Evolutionary conservation across 2,797 vertebrate genomes (phyloP), one percentile per base, ranked within the genome.

Genomic region (Gymnocypris eckloni): DNA sequence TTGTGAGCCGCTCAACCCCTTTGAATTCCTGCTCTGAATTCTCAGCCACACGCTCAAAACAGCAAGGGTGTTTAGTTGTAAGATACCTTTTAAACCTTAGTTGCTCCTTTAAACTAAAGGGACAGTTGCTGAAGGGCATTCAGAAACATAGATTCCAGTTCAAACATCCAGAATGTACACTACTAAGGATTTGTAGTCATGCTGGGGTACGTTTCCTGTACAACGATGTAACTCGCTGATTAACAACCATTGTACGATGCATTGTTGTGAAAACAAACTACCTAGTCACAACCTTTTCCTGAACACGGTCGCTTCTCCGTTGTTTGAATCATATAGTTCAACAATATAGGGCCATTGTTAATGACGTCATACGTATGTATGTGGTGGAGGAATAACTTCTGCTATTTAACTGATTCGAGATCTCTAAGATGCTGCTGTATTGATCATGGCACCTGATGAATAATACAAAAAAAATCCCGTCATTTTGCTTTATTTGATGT

Each of bases 21-120:
- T 79, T 39, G n/a, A 61, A 61, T 28, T 45, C 54, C 66, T 79
- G 22, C n/a, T 79, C 56, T 43, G 39, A 18, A 79, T 43, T 64
- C 39, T 61, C 56, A 25, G 76, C 59, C 76, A 79, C 10, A 61
- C 37, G 10, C 22, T 15, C 22, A 56, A 61, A 61, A 45, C 13
- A 28, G 22, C 54, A 79, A 28, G 20, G 8, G 8, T 64, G 77
- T 61, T 77, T 45, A 45, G 77, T 45, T 79, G 56, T 43, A 77
- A 15, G 33, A 56, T 18, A 11, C 41, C 52, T 59, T n/a, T 77
- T 56, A 56, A 56, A 39, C 6, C 37, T 15, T 6, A 77, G 52
- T 39, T 77, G 33, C 20, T 41, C n/a, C 43, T 50, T 73, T 73
- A 73, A 73, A 28, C 50, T 54, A 20, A 76, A 76, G 73, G 28